Percentiles rank a stretch among this genome's conserved stretches.
phyloP scores from a whole-genome alignment of 2,797 vertebrate genomes.

The Coregonus sp. region DNA sequence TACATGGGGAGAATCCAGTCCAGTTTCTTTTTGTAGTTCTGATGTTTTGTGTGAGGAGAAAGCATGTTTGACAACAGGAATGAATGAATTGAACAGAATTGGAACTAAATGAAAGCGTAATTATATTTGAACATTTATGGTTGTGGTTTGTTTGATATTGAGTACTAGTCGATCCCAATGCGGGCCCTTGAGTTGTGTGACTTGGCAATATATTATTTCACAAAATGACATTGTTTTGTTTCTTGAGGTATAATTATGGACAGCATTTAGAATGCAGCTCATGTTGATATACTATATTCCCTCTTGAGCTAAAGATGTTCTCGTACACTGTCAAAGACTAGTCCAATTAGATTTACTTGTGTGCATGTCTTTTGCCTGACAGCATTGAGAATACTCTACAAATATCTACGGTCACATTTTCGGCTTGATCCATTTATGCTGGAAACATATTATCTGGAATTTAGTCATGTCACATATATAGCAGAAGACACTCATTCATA shows the following conservation, averaged over 20 bases:
- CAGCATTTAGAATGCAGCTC: not conserved
- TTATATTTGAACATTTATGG: not conserved
- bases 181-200: not conserved
- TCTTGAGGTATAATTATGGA: not conserved
- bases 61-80: not conserved
- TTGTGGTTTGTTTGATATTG: conserved; percentile 9
- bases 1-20: not conserved
- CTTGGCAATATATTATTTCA: conserved; percentile 17
- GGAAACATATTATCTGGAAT: too few species aligned
- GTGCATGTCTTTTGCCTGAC: not conserved
- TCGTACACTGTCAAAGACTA: conserved; percentile 31
- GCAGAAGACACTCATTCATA: not conserved
- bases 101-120: not conserved
- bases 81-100: not conserved
- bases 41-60: not conserved
- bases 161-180: not conserved
- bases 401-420: too few species aligned
- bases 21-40: not conserved
- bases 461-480: not conserved
- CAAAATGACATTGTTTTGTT: conserved; percentile 28
- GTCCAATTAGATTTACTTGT: conserved; percentile 21
- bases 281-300: not conserved
- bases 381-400: conserved; percentile 15
- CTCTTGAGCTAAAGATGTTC: conserved; percentile 18
- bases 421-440: not conserved